Evolutionary conservation across 2,797 vertebrate species (phyloP).

Genomic region (Tympanoctomys barrerae): DNA sequence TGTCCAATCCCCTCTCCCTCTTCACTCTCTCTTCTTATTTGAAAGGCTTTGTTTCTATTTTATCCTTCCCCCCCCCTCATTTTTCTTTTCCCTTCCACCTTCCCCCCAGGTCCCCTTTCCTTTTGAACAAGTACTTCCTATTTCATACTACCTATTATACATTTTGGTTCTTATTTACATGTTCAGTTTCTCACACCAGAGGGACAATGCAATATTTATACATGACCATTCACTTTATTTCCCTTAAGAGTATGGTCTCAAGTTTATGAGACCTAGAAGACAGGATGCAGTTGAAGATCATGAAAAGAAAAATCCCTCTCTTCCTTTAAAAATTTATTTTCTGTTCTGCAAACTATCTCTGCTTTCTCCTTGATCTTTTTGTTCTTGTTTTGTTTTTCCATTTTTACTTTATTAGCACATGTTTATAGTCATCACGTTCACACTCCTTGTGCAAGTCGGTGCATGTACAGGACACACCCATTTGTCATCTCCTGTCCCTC

Average conservation of each 20-base stretch:
- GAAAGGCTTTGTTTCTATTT: neutral
- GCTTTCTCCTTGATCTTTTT: neutral
- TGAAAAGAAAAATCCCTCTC: neutral
- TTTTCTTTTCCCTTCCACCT: neutral
- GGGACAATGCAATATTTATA: neutral
- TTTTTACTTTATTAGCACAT: neutral
- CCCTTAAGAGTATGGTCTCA: neutral
- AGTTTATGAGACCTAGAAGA: neutral
- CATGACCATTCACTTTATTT: neutral
- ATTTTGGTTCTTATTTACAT: neutral
- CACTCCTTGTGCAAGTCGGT: neutral
- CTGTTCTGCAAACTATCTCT: neutral
- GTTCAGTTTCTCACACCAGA: neutral
- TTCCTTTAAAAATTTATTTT: conserved; percentile 17
- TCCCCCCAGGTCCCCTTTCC: neutral
- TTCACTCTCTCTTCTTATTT: neutral
- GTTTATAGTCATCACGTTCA: neutral
- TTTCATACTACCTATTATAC: neutral
- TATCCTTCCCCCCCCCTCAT: neutral
- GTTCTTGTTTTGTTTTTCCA: neutral
- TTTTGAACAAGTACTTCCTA: neutral
- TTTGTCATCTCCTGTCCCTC: neutral
- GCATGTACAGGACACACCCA: neutral
- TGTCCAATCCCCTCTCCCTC: neutral
- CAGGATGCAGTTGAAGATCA: neutral